These are phyloP conservation scores for Catocala fraxini DNA, from an alignment of 2,888 invertebrate genomes.

Conservation along the genomic window DNA sequence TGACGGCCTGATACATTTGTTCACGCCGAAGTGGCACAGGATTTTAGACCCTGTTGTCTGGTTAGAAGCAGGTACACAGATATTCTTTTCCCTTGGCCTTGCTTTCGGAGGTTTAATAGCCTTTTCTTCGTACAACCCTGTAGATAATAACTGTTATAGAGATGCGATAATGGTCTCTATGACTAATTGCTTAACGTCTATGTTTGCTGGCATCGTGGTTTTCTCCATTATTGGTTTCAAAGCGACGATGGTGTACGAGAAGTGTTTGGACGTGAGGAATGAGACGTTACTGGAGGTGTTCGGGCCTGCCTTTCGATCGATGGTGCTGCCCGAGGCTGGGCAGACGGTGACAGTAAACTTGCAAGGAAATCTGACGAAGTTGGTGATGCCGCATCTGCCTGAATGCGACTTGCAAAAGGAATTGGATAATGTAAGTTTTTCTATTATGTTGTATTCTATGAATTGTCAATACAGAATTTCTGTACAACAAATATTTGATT, in stretches of 20 bases:
- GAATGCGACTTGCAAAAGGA: slow-evolving; percentile 95
- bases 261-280: slow-evolving; percentile 90
- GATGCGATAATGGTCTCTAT: slow-evolving; percentile 97
- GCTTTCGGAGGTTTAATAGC: slow-evolving; percentile 99
- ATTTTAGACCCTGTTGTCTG: slow-evolving; percentile 97
- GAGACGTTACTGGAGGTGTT: slow-evolving; percentile 87
- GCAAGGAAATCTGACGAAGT: slow-evolving; percentile 86
- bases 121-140: slow-evolving; percentile 98
- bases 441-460: too few relatives aligned
- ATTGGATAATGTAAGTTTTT: slow-evolving; percentile 93
- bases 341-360: slow-evolving; percentile 82
- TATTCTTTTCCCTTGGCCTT: slow-evolving; percentile 98
- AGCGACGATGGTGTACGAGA: slow-evolving; percentile 94
- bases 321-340: slow-evolving; percentile 87
- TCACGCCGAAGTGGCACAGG: slow-evolving; percentile 97
- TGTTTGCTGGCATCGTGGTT: slow-evolving; percentile 98
- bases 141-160: slow-evolving; percentile 98
- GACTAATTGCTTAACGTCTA: slow-evolving; percentile 97
- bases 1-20: slow-evolving; percentile 95
- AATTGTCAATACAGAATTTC: too few relatives aligned
- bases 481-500: too few relatives aligned
- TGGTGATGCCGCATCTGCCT: slow-evolving; percentile 90
- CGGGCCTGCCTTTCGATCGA: slow-evolving; percentile 80
- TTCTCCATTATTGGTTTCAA: slow-evolving; percentile 98
- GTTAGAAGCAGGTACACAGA: slow-evolving; percentile 99